A percentile compares a stretch with the other conserved stretches of the same genome.
phyloP scores from a whole-genome alignment of 2,797 vertebrate genomes.

The Pseudocheirus occidentalis region DNA sequence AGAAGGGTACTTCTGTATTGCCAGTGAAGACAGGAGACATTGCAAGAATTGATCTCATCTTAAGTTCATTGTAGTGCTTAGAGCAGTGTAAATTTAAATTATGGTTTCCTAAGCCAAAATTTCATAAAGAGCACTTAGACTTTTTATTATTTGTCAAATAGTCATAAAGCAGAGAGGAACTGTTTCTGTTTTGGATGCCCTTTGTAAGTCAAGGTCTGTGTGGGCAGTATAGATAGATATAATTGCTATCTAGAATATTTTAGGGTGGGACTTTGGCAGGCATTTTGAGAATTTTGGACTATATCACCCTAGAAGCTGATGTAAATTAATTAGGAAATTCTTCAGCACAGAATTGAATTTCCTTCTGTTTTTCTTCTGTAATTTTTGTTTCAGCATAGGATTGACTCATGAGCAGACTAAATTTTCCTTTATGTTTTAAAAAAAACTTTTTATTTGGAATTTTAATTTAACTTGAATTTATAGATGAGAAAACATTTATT shows the following conservation, averaged over 20 bases:
- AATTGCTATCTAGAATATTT: neutral
- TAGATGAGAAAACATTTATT: too few relatives aligned
- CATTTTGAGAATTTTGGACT: neutral
- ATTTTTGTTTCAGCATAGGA: too few relatives aligned
- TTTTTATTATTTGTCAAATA: neutral
- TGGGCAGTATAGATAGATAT: neutral
- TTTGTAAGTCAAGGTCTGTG: neutral
- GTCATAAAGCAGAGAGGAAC: neutral
- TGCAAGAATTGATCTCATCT: neutral
- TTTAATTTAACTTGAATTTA: too few relatives aligned
- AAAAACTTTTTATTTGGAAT: slow-evolving; percentile 11
- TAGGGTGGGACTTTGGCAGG: neutral
- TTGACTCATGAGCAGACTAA: too few relatives aligned
- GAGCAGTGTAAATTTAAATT: slow-evolving; percentile 2
- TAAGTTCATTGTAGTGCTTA: neutral
- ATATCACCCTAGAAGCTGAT: slow-evolving; percentile 17
- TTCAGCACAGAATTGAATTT: neutral
- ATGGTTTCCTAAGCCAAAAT: neutral
- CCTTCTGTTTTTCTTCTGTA: too few relatives aligned
- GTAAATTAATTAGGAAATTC: slow-evolving; percentile 20
- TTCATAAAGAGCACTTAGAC: neutral
- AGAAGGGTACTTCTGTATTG: neutral
- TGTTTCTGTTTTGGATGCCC: neutral
- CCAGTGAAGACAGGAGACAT: neutral
- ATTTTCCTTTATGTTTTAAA: slow-evolving; percentile 48